phyloP scores from a whole-genome alignment of 2,113 vertebrate genomes.

The Bufo gargarizans region DNA sequence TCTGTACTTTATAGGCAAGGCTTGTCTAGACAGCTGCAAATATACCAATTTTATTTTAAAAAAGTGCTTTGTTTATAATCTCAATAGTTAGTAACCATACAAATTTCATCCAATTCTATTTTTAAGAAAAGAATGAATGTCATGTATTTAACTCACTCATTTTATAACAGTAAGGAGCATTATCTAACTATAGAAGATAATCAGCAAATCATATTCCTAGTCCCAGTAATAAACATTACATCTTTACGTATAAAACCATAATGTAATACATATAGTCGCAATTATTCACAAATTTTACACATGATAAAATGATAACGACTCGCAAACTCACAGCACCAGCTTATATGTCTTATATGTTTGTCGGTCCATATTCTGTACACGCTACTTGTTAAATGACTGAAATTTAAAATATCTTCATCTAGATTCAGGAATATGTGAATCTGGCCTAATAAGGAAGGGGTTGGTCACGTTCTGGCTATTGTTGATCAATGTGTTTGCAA shows the following conservation, averaged over 20 bases:
- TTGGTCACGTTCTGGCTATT: too few species aligned
- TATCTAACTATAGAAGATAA: not conserved
- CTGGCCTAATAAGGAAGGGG: too few species aligned
- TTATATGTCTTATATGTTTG: too few species aligned
- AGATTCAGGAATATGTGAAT: too few species aligned
- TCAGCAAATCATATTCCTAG: not conserved
- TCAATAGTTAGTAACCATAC: not conserved
- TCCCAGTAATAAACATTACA: not conserved
- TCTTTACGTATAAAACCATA: not conserved
- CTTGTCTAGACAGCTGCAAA: constrained; percentile 38
- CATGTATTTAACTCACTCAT: not conserved
- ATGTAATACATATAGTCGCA: too few species aligned
- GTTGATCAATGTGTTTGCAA: too few species aligned
- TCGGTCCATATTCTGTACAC: too few species aligned
- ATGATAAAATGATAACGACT: too few species aligned
- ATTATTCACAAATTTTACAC: too few species aligned
- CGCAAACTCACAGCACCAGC: too few species aligned
- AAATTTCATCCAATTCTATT: not conserved
- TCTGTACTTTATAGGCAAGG: not conserved
- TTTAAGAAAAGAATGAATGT: not conserved
- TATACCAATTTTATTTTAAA: constrained; percentile 16
- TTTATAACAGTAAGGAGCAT: not conserved
- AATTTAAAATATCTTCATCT: too few species aligned
- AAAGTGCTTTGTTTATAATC: constrained; percentile 15
- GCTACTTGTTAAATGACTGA: too few species aligned